Evolutionary conservation across 2,113 vertebrate species (phyloP).

Genomic region (Rattus rattus): DNA sequence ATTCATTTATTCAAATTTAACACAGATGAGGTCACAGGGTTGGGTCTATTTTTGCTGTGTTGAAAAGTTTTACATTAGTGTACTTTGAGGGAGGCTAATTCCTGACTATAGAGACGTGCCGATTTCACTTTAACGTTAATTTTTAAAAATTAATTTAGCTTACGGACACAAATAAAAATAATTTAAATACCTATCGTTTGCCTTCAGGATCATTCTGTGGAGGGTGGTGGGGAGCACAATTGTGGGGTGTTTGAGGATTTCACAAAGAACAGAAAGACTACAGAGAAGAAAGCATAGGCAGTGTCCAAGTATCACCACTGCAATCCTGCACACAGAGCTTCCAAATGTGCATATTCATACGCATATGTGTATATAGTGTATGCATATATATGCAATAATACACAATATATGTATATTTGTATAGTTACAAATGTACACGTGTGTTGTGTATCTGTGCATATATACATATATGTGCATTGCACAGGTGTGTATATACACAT

Average conservation of each 20-base stretch:
- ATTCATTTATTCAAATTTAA: constrained; percentile 57
- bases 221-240: not conserved
- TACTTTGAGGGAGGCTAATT: constrained; percentile 7
- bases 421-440: too few relatives aligned
- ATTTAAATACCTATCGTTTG: constrained; percentile 15
- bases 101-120: not conserved
- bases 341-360: not conserved
- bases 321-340: not conserved
- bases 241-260: not conserved
- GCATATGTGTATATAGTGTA: too few relatives aligned
- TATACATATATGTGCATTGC: not conserved
- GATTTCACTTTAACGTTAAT: not conserved
- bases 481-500: not conserved
- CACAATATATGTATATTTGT: not conserved
- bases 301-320: not conserved
- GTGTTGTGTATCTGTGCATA: not conserved
- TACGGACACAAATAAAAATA: constrained; percentile 9
- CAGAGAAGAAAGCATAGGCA: not conserved
- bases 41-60: not conserved
- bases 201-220: constrained; percentile 5
- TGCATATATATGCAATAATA: not conserved
- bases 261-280: not conserved
- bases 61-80: constrained; percentile 25
- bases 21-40: constrained; percentile 48
- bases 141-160: not conserved